Percentiles rank a stretch among this genome's conserved stretches.
phyloP scores from a whole-genome alignment of 2,113 vertebrate species.

The Coptodon rendalli region DNA sequence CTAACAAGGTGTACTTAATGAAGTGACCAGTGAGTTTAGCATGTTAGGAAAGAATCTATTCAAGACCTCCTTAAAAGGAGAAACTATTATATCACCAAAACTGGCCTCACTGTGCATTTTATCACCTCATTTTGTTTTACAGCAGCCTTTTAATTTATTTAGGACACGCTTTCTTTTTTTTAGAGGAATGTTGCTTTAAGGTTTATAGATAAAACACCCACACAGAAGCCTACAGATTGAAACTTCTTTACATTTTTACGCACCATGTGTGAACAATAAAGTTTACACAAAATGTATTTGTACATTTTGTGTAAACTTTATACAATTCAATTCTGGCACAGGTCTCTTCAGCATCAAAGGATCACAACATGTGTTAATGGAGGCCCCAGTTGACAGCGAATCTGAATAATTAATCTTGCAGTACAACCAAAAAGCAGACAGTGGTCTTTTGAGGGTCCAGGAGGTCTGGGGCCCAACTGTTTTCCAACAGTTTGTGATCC shows the following conservation, averaged over 20 bases:
- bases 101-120: not conserved
- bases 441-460: not conserved
- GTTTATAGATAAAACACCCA: not conserved
- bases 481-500: not conserved
- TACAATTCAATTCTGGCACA: not conserved
- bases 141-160: not conserved
- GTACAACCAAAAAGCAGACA: not conserved
- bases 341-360: not conserved
- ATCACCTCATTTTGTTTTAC: not conserved
- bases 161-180: too few relatives aligned
- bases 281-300: accelerated
- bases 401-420: not conserved
- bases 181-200: not conserved
- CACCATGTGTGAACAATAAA: not conserved
- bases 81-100: not conserved
- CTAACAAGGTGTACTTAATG: not conserved
- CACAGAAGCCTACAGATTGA: not conserved
- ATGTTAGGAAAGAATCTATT: not conserved
- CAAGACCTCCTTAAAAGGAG: not conserved
- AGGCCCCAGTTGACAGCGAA: not conserved
- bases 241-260: not conserved
- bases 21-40: not conserved
- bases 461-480: not conserved
- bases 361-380: not conserved
- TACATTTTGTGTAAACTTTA: too few relatives aligned